Percentiles rank a stretch among this genome's conserved stretches.
These are phyloP conservation scores for Atethmia centrago DNA, from an alignment of 2,888 invertebrate species.

Conservation along the genomic window DNA sequence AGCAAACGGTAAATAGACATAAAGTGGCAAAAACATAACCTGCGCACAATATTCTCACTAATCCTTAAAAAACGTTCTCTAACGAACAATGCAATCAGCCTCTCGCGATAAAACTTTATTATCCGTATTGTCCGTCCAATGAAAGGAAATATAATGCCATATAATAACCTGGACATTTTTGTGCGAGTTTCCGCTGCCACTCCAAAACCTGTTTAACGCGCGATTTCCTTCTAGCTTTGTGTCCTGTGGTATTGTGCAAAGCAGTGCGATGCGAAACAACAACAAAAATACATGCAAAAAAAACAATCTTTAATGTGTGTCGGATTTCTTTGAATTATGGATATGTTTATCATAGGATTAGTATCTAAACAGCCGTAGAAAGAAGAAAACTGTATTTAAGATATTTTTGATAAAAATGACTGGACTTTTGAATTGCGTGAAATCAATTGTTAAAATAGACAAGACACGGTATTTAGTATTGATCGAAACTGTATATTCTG, in stretches of 20 bases:
- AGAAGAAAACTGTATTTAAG: background rate
- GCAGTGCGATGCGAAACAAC: background rate
- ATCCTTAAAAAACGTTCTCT: conserved; percentile 1
- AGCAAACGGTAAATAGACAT: background rate
- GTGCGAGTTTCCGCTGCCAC: conserved; percentile 58
- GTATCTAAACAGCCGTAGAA: background rate
- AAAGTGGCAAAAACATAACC: conserved; percentile 2
- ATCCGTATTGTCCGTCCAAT: conserved; percentile 81
- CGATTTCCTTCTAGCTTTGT: conserved; percentile 41
- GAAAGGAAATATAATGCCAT: conserved; percentile 80
- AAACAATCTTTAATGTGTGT: no score
- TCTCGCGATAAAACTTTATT: conserved; percentile 81
- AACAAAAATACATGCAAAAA: background rate
- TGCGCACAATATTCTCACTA: background rate
- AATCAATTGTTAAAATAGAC: no score
- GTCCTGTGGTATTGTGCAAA: background rate
- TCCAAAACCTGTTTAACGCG: conserved; percentile 62
- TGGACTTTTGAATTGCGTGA: no score
- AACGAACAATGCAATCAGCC: conserved; percentile 54
- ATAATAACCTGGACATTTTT: conserved; percentile 66
- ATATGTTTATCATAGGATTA: background rate
- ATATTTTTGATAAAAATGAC: no score
- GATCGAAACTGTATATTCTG: no score
- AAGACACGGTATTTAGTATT: no score
- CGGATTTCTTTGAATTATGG: no score